A percentile compares a stretch with the other conserved stretches of the same genome.
These are phyloP conservation scores for Carettochelys insculpta DNA, from an alignment of 2,113 vertebrate genomes.

Conservation along the genomic window DNA sequence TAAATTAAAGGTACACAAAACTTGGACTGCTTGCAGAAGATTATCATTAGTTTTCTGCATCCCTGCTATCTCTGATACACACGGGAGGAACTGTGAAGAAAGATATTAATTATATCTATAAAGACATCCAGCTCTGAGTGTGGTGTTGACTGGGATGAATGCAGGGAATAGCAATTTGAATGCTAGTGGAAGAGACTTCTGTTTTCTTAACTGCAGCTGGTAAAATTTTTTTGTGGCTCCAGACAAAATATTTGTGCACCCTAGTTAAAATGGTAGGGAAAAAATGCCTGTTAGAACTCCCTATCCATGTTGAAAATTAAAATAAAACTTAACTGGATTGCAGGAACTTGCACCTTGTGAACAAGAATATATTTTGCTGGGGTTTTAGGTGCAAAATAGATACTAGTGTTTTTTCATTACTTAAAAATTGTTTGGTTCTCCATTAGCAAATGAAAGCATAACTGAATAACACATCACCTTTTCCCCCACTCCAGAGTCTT, in stretches of 20 bases:
- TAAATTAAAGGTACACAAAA: background rate
- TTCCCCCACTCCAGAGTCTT: no score
- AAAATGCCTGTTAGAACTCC: background rate
- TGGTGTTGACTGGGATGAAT: background rate
- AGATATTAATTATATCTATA: background rate
- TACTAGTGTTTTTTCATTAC: background rate
- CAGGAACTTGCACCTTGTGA: background rate
- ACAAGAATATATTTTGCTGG: background rate
- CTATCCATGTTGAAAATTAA: background rate
- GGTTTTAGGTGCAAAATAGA: background rate
- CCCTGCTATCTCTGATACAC: background rate
- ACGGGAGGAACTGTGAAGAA: background rate
- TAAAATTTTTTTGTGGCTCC: background rate
- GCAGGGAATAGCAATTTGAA: background rate
- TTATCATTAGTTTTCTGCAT: background rate
- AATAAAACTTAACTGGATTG: background rate
- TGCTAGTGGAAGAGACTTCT: background rate
- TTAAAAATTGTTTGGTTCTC: background rate
- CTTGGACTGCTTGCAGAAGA: background rate
- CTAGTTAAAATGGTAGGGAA: background rate
- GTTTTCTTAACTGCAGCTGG: background rate
- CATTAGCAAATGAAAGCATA: background rate
- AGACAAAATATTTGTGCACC: background rate
- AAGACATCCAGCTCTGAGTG: background rate
- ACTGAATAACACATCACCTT: background rate